Base-by-base conservation (phyloP, 2,888 invertebrate species). In the Parascotia fuliginaria region DNA sequence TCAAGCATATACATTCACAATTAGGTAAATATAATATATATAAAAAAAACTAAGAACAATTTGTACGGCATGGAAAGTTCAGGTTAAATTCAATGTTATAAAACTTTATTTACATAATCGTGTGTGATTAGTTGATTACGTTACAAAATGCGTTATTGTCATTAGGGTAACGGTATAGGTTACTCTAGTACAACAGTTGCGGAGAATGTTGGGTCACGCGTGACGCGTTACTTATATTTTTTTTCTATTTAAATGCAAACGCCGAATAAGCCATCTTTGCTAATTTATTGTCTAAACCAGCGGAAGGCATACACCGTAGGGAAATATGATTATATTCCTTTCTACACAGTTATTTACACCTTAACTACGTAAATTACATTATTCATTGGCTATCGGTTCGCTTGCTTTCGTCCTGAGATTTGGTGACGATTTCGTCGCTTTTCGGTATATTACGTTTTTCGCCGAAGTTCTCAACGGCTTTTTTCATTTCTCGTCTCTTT, bases 81-180 rank as follows among this genome's bases (percentile, higher is more conserved):
- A 47, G 60, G 45, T 5, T 51, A 60, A 42, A 51, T 47, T 55
- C 16, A 39, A 43, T 55, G 60, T 14, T 44, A 40, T 42, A 15
- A 47, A 70, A 67, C 42, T 52, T 66, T 81, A 83, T 81, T 73
- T 81, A 82, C 79, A 85, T 69, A 69, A 68, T n/a, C n/a, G n/a
- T n/a, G n/a, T n/a, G n/a, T n/a, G n/a, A n/a, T 49, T 42, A 61
- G 65, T 58, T 69, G 69, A 37, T 40, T 46, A 77, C 72, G 76
- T 77, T 79, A 83, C 77, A 84, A 79, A 83, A 84, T 83, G 79
- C 80, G n/a, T 89, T 89, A 90, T 89, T 89, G 89, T 89, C 89
- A 83, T 81, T 77, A 81, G 59, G 77, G 74, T 80, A 80, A 80
- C 76, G 77, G 3, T 19, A 19, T 39, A 53, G 50, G 45, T 50